Evolutionary conservation across 2,113 vertebrate species (phyloP).

Genomic region (Brachyhypopomus gauderio): DNA sequence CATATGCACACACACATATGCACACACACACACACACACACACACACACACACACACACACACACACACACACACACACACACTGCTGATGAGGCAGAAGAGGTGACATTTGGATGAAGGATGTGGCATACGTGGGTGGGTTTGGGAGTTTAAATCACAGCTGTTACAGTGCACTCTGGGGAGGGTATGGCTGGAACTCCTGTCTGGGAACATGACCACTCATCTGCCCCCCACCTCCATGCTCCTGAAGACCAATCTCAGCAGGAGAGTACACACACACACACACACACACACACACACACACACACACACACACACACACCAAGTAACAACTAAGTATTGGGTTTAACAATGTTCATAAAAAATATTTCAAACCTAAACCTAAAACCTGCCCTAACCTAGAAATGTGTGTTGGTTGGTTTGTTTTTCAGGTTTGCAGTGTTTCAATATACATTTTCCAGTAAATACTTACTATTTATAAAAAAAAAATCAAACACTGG

Average conservation of each 20-base stretch:
- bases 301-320: neutral
- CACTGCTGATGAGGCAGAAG: constrained; percentile 53
- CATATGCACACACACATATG: constrained; percentile 29
- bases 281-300: constrained; percentile 16
- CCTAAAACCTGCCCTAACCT: neutral
- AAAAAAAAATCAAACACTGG: neutral
- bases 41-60: constrained; percentile 32
- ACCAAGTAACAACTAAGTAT: too few species aligned
- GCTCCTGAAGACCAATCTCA: constrained; percentile 5
- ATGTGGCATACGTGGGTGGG: constrained; percentile 36
- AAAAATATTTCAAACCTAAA: constrained; percentile 11
- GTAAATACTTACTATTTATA: neutral
- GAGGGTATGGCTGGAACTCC: constrained; percentile 53
- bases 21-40: constrained; percentile 37
- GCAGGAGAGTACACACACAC: constrained; percentile 14
- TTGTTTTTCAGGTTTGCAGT: neutral
- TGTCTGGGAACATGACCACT: constrained; percentile 44
- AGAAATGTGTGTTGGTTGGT: neutral
- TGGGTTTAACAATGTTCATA: too few species aligned
- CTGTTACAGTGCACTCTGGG: constrained; percentile 47
- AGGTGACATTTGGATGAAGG: constrained; percentile 57
- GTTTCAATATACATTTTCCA: too few species aligned
- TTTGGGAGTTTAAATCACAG: constrained; percentile 60
- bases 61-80: constrained; percentile 28
- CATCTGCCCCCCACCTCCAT: constrained; percentile 36